Conservation (phyloP, 2,113 vertebrate genomes). For the Cranoglanis bouderius region DNA sequence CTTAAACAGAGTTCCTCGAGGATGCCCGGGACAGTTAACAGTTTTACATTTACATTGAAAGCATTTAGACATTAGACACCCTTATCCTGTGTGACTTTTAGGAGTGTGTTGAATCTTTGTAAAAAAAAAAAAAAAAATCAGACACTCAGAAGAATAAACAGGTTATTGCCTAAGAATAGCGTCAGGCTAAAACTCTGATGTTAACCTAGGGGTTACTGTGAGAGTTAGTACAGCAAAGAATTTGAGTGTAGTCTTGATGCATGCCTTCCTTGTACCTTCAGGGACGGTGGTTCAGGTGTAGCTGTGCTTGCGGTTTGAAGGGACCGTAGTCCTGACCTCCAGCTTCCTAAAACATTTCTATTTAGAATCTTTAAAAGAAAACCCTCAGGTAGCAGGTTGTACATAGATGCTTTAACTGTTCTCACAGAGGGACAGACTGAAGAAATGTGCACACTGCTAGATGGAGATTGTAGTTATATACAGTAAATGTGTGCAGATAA, state of each 20-base stretch:
- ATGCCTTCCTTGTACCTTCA: background rate
- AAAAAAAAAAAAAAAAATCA: background rate
- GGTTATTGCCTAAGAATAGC: background rate
- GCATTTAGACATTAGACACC: background rate
- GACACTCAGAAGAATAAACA: background rate
- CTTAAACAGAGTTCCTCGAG: background rate
- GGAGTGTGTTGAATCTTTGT: background rate
- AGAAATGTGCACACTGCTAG: background rate
- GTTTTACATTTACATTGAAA: background rate
- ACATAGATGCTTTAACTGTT: background rate
- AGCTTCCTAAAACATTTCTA: background rate
- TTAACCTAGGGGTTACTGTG: background rate
- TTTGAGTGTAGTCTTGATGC: background rate
- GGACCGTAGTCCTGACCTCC: background rate
- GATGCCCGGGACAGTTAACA: background rate
- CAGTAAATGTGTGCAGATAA: background rate
- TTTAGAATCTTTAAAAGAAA: background rate
- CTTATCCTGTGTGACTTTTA: background rate
- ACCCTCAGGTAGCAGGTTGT: no score
- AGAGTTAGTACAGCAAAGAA: background rate
- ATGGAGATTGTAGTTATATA: background rate
- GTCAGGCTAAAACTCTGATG: background rate
- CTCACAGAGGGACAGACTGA: background rate
- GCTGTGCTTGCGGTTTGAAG: background rate
- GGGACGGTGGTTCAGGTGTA: background rate